Evolutionary conservation across 2,113 vertebrate genomes (phyloP).

Genomic region (Sclerurus mexicanus): DNA sequence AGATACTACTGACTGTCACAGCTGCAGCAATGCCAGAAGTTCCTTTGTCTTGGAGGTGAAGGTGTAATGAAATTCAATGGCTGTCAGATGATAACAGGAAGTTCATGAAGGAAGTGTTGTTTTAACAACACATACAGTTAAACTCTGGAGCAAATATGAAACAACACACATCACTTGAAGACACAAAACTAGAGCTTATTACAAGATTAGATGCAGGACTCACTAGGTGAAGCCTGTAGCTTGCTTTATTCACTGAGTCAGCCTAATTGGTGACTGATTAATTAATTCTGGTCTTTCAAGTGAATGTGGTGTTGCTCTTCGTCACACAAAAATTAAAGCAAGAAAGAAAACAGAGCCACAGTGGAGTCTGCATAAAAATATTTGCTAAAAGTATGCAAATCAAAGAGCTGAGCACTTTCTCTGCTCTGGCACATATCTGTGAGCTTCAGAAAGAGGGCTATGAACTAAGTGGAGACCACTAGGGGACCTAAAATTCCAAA

Average conservation of each 20-base stretch:
- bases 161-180: not conserved
- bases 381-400: not conserved
- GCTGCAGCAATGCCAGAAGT: not conserved
- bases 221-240: not conserved
- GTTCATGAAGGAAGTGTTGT: not conserved
- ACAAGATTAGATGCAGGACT: not conserved
- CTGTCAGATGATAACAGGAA: not conserved
- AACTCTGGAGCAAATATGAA: not conserved
- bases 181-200: not conserved
- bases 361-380: not conserved
- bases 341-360: not conserved
- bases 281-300: not conserved
- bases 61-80: not conserved
- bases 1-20: not conserved
- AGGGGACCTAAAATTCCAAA: not conserved
- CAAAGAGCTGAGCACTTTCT: not conserved
- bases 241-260: not conserved
- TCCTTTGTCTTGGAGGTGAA: not conserved
- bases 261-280: not conserved
- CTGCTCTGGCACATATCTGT: not conserved
- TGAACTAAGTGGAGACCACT: not conserved
- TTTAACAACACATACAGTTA: not conserved
- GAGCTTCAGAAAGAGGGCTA: not conserved
- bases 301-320: not conserved
- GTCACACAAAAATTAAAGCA: not conserved